A percentile compares a stretch with the other conserved stretches of the same genome.
Conservation (phyloP, 2,113 vertebrate species). For the Solea senegalensis region DNA sequence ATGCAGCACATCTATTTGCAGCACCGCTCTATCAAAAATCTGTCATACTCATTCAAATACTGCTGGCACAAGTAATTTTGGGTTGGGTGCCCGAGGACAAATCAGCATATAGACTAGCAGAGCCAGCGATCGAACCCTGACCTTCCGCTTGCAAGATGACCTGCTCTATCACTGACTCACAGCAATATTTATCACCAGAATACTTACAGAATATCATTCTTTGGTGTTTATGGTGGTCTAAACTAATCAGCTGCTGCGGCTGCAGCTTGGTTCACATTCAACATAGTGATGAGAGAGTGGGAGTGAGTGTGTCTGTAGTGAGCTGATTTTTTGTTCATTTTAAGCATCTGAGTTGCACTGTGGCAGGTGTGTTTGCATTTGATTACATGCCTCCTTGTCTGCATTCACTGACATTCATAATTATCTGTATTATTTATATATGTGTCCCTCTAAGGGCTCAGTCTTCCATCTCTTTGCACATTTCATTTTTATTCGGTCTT, state of each 20-base stretch:
- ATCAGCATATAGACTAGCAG: no score
- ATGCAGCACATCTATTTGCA: no score
- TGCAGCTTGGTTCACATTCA: not conserved
- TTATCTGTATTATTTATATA: not conserved
- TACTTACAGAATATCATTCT: no score
- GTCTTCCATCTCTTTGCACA: conserved; percentile 23
- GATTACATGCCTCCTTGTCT: conserved; percentile 1
- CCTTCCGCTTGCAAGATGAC: no score
- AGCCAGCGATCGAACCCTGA: no score
- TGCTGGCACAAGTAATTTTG: no score
- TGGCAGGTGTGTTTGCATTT: not conserved
- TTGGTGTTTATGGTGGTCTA: not conserved
- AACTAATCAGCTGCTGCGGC: not conserved
- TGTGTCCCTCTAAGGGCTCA: not conserved
- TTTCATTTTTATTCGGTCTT: not conserved
- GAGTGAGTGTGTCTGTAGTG: not conserved
- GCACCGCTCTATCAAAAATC: no score
- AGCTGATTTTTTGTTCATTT: conserved; percentile 6
- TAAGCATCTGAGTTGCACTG: not conserved
- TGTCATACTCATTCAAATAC: no score
- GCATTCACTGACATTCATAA: not conserved
- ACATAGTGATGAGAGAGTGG: not conserved
- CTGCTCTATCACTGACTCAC: no score
- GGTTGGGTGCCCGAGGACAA: no score
- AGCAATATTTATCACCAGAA: no score